phyloP scores from a whole-genome alignment of 2,888 invertebrate genomes.

The Mimas tiliae region DNA sequence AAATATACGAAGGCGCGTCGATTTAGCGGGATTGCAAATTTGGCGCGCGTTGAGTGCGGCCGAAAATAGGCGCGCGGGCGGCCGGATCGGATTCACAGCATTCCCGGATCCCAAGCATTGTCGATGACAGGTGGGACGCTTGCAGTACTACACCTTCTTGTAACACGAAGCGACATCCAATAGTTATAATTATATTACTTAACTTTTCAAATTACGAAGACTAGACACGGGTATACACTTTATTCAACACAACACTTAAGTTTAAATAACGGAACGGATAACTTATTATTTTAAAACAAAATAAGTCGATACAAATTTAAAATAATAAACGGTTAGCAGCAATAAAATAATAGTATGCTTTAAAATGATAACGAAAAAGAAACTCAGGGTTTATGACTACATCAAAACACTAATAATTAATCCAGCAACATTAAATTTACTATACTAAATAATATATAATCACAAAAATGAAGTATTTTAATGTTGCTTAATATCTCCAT shows the following conservation, averaged over 20 bases:
- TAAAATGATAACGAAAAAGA: too few relatives aligned
- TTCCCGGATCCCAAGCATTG: conserved; percentile 64
- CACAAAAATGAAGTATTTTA: neutral
- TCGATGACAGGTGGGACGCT: conserved; percentile 55
- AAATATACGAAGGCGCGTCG: conserved; percentile 78
- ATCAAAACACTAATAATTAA: neutral
- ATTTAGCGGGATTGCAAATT: conserved; percentile 82
- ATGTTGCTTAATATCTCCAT: neutral
- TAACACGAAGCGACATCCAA: neutral
- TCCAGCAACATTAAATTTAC: neutral
- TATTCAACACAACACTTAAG: too few relatives aligned
- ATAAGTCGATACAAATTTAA: too few relatives aligned
- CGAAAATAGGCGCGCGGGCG: conserved; percentile 73
- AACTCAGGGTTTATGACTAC: too few relatives aligned
- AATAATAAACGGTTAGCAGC: too few relatives aligned
- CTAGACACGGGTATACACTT: too few relatives aligned
- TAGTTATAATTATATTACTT: neutral
- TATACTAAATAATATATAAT: neutral
- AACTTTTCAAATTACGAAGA: neutral
- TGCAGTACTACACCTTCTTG: neutral
- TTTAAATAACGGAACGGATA: too few relatives aligned
- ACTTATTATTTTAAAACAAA: too few relatives aligned
- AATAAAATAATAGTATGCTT: too few relatives aligned
- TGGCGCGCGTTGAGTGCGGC: conserved; percentile 76
- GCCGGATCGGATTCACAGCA: conserved; percentile 80